Conservation (phyloP, 2,888 invertebrate genomes). For the Metacarcinus magister region DNA sequence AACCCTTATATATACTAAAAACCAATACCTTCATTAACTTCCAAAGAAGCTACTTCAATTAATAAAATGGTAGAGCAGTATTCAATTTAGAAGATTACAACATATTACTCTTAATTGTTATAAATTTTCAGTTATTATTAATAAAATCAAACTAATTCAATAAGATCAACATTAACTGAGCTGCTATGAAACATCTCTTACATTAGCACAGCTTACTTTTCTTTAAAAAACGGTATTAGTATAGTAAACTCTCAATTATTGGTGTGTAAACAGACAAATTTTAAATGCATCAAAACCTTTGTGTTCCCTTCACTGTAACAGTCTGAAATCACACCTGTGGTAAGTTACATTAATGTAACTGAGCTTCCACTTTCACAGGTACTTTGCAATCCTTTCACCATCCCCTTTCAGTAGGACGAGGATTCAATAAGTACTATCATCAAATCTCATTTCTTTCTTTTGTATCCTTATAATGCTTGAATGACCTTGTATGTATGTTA, state of each 20-base stretch:
- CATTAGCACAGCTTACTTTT: not conserved
- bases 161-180: not conserved
- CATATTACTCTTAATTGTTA: not conserved
- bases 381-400: not conserved
- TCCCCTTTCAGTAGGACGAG: not conserved
- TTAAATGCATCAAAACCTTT: not conserved
- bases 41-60: constrained; percentile 9
- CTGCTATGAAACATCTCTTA: not conserved
- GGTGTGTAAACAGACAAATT: not conserved
- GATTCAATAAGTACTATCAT: not conserved
- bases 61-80: not conserved
- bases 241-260: constrained; percentile 43
- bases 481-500: not conserved
- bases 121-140: not conserved
- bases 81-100: not conserved
- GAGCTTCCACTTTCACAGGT: not conserved
- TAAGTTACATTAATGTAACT: not conserved
- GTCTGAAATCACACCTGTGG: not conserved
- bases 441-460: not conserved
- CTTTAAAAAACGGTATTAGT: not conserved
- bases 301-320: not conserved
- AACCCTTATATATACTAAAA: not conserved
- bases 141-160: not conserved
- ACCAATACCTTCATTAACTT: not conserved
- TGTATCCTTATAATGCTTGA: not conserved